A percentile compares a stretch with the other conserved stretches of the same genome.
These are phyloP conservation scores for Oreortyx pictus DNA, from an alignment of 2,797 vertebrate genomes.

Conservation along the genomic window DNA sequence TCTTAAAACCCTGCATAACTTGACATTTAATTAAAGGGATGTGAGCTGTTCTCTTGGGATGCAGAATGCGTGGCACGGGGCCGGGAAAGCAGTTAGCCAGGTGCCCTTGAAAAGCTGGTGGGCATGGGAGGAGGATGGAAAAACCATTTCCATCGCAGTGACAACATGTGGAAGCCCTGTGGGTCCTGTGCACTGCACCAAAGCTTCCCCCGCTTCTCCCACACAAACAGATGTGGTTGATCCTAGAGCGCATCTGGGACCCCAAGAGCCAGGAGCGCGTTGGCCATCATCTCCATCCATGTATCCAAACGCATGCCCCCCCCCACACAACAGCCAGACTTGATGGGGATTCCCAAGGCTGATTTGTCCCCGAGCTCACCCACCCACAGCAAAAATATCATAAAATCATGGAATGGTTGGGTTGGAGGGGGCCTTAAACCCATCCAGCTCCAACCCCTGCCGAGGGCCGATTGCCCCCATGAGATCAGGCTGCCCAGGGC, in stretches of 20 bases:
- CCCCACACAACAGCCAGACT: not conserved
- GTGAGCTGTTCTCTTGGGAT: not conserved
- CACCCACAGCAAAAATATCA: not conserved
- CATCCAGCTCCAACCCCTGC: not conserved
- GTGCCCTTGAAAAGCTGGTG: not conserved
- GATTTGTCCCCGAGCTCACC: accelerated
- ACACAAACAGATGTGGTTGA: not conserved
- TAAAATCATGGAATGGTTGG: not conserved
- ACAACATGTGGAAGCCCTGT: not conserved
- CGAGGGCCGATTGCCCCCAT: not conserved
- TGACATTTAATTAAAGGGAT: constrained; percentile 60
- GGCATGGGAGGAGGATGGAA: not conserved
- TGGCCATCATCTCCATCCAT: not conserved
- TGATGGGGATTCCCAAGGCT: not conserved
- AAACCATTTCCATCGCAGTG: not conserved
- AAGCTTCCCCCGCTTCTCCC: not conserved
- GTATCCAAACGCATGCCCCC: not conserved
- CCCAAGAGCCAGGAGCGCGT: accelerated
- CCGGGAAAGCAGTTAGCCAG: not conserved
- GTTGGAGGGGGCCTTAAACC: not conserved
- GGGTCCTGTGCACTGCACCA: not conserved
- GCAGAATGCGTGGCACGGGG: not conserved
- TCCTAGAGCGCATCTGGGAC: not conserved
- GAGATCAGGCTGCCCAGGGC: not conserved
- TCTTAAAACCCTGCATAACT: not conserved